A percentile compares a stretch with the other conserved stretches of the same genome.
Conservation (phyloP, 2,113 vertebrate species). For the Herpailurus yagouaroundi region DNA sequence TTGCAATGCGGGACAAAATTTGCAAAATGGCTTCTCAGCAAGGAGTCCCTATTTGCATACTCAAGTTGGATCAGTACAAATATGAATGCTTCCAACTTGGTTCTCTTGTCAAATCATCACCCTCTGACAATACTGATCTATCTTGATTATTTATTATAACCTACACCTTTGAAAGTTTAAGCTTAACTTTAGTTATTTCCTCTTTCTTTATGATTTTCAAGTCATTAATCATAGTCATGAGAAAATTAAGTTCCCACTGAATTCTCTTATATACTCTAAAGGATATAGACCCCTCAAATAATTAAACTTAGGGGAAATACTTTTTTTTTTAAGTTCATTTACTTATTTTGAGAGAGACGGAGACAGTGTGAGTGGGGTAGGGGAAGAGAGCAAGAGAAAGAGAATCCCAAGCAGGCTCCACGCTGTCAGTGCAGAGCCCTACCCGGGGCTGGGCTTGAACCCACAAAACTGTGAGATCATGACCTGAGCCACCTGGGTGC, state of each 20-base stretch:
- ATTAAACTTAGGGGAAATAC: constrained; percentile 38
- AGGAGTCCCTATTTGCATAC: constrained; percentile 48
- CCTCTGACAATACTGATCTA: background rate
- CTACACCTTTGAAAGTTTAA: constrained; percentile 21
- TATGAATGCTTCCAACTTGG: background rate
- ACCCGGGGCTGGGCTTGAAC: too few relatives aligned
- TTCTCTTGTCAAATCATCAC: background rate
- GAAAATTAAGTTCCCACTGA: constrained; percentile 36
- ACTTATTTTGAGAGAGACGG: too few relatives aligned
- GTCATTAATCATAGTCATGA: constrained; percentile 56
- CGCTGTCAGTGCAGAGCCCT: too few relatives aligned
- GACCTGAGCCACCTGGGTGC: too few relatives aligned
- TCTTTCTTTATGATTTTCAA: constrained; percentile 48
- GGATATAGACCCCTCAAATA: background rate
- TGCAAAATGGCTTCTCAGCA: constrained; percentile 53
- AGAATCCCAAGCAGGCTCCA: too few relatives aligned
- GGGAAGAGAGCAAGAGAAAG: too few relatives aligned
- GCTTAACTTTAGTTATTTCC: constrained; percentile 38
- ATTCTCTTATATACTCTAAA: background rate
- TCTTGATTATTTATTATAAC: constrained; percentile 29
- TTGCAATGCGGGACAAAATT: constrained; percentile 55
- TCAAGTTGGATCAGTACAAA: constrained; percentile 45
- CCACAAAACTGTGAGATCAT: too few relatives aligned
- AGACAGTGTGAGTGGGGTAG: too few relatives aligned
- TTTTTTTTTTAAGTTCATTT: background rate